phyloP scores from a whole-genome alignment of 2,888 invertebrate genomes.

The Lithophane semibrunnea region DNA sequence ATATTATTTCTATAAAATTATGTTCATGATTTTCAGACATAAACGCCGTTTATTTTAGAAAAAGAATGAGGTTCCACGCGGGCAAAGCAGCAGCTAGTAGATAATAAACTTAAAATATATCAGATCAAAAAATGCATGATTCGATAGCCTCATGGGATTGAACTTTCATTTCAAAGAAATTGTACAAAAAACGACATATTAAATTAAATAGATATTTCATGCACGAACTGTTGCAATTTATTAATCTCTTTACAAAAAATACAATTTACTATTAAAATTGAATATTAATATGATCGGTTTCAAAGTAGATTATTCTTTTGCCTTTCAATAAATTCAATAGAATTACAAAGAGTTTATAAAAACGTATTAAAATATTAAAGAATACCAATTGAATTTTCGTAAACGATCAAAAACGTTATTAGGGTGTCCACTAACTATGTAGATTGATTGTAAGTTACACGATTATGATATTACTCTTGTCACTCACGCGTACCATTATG shows the following conservation, averaged over 20 bases:
- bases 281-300: conserved; percentile 32
- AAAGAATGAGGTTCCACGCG: no score
- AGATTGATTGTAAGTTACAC: neutral
- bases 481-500: neutral
- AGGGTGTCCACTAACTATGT: conserved; percentile 10
- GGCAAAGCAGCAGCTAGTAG: no score
- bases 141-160: neutral
- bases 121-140: neutral
- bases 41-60: no score
- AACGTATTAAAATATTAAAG: conserved; percentile 1
- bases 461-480: neutral
- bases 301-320: conserved; percentile 9
- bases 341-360: conserved; percentile 23
- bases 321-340: conserved; percentile 6
- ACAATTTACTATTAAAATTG: conserved; percentile 24
- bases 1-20: no score
- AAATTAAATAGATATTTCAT: neutral
- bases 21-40: no score
- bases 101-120: neutral
- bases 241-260: conserved; percentile 17
- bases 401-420: neutral
- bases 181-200: neutral
- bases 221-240: conserved; percentile 4
- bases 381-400: conserved; percentile 20
- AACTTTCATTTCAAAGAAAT: neutral